Base-by-base conservation (phyloP, 1,140 invertebrate genomes). In the Tachypleus tridentatus region DNA sequence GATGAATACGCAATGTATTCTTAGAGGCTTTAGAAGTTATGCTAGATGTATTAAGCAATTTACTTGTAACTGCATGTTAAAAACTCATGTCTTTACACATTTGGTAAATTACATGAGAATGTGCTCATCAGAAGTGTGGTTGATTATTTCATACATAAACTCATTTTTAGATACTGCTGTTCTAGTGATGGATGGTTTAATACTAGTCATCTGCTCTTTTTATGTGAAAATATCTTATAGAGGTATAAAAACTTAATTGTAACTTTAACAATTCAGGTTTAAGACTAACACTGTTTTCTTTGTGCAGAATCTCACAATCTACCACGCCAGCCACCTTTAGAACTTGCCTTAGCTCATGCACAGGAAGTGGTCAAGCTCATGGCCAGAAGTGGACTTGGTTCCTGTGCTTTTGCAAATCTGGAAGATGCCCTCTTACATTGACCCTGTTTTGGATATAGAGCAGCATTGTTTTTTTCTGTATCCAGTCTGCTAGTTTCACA, bases 261-360 rank as follows among this genome's bases (percentile, higher is more conserved):
- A 54, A 8, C 53, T 54, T 54, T n/a, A n/a, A 8, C 53, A 1
- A 54, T 54, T 11, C 4, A 48, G 50, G n/a, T 52, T 69, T 11
- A 64, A 67, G 29, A 60, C 58, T 51, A 57, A 4, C 51, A 59
- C 65, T 62, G 53, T 56, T 57, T 65, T 66, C 61, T 49, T 69
- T 73, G 76, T 82, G 50, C 80, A 96, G 92, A 94, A 81, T 91
- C 89, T 71, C 87, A 88, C 76, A 90, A 89, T 78, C 83, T 92
- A 78, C 86, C 89, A 61, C 85, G 89, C 73, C 85, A 87, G 70
- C 93, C 94, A 57, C 90, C 93, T 4, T 80, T 97, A 72, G 93
- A 97, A 82, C 85, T 93, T 69, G 88, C 91, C 71, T 85, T 92
- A 73, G 86, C 87, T 68, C 94, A 97, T 76, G 88, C 92, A 29